These are phyloP conservation scores for Cecropterus lyciades DNA, from an alignment of 1,140 invertebrate species.

Conservation along the genomic window DNA sequence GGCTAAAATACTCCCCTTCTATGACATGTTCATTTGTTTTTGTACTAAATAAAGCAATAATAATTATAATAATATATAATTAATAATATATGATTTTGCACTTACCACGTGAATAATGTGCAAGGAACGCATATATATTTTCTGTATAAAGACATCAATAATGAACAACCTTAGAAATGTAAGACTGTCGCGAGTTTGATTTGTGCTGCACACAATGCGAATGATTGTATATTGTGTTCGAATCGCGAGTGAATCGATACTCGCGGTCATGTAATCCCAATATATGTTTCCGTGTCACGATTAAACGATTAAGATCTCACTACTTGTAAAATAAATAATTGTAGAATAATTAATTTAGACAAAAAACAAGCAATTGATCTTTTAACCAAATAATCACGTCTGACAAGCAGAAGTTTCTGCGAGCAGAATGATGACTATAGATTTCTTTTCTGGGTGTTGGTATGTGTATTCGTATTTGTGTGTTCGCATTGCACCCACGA, in stretches of 20 bases:
- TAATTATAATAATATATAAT: too few species aligned
- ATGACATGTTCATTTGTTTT: neutral
- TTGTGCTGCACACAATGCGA: conserved; percentile 20
- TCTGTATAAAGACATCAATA: conserved; percentile 7
- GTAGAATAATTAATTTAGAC: too few species aligned
- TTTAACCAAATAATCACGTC: too few species aligned
- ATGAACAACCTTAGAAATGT: conserved; percentile 35
- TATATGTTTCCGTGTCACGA: neutral
- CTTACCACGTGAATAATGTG: neutral
- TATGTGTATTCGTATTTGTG: neutral
- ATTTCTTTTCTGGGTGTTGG: too few species aligned
- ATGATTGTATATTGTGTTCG: conserved; percentile 23
- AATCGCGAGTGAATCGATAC: conserved; percentile 3
- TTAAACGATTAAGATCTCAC: too few species aligned
- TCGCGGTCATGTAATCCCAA: neutral
- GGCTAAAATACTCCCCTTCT: conserved; percentile 1
- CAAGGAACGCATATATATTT: neutral
- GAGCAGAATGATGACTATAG: neutral
- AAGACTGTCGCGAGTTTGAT: conserved; percentile 13
- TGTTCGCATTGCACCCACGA: neutral
- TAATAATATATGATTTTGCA: too few species aligned
- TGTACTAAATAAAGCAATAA: too few species aligned
- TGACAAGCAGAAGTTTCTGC: too few species aligned
- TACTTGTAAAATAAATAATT: too few species aligned
- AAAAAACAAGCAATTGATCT: too few species aligned